phyloP scores from a whole-genome alignment of 2,797 vertebrate species.

The Chromis chromis region DNA sequence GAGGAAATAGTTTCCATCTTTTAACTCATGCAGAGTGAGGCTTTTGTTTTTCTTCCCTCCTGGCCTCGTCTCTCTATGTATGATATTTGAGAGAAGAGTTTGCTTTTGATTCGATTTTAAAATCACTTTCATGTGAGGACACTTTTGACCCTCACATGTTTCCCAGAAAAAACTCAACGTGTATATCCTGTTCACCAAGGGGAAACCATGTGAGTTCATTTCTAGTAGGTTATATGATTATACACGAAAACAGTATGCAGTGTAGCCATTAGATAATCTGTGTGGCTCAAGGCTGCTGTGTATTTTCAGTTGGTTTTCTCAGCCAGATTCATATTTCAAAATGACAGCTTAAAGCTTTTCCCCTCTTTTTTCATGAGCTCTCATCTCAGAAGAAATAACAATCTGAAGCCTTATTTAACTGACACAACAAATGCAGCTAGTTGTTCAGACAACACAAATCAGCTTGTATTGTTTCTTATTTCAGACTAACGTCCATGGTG shows the following conservation, averaged over 20 bases:
- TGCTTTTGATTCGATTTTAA: slow-evolving; percentile 68
- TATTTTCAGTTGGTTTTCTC: slow-evolving; percentile 25
- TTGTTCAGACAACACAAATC: slow-evolving; percentile 23
- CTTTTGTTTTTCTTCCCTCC: slow-evolving; percentile 46
- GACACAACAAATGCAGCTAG: not conserved
- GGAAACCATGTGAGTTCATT: slow-evolving; percentile 39
- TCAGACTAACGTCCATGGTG: slow-evolving; percentile 92
- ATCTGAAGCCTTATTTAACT: not conserved
- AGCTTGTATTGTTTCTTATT: slow-evolving; percentile 48
- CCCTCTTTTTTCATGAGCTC: not conserved
- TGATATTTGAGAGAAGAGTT: slow-evolving; percentile 47
- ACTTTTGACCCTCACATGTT: slow-evolving; percentile 50
- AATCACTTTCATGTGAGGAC: slow-evolving; percentile 61
- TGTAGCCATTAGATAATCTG: slow-evolving; percentile 1
- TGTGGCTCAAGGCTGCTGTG: no score
- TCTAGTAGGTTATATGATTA: slow-evolving; percentile 21
- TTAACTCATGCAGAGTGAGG: not conserved
- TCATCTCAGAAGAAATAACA: not conserved
- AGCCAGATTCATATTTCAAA: not conserved
- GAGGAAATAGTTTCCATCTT: slow-evolving; percentile 69
- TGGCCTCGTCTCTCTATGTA: slow-evolving; percentile 33
- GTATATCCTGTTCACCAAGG: slow-evolving; percentile 2
- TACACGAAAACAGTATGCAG: slow-evolving; percentile 2
- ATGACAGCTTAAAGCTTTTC: no score
- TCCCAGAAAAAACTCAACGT: slow-evolving; percentile 34